Conservation (phyloP, 2,113 vertebrate species). For the Mormyrus iriodes region DNA sequence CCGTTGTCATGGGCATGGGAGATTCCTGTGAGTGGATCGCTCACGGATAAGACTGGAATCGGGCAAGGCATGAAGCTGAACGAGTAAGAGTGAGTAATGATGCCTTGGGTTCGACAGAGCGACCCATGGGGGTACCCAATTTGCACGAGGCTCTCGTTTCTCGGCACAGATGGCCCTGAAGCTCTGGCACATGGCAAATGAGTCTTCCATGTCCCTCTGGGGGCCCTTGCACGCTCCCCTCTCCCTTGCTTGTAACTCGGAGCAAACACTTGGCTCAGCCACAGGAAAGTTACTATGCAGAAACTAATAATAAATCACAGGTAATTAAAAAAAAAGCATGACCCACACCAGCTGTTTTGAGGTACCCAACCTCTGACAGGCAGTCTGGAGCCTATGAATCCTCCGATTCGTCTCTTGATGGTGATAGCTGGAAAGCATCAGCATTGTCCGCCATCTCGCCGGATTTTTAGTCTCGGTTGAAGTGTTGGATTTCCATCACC, state of each 20-base stretch:
- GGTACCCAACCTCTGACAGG: background rate
- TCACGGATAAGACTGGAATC: background rate
- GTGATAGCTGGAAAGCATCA: background rate
- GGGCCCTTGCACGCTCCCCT: background rate
- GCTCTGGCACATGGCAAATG: constrained; percentile 30
- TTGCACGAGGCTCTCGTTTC: background rate
- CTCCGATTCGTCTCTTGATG: background rate
- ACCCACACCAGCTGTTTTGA: background rate
- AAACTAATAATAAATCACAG: background rate
- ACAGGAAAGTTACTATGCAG: background rate
- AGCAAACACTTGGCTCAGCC: background rate
- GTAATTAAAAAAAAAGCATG: background rate
- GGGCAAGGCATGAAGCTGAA: background rate
- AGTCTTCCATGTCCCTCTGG: constrained; percentile 32
- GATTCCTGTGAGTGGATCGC: background rate
- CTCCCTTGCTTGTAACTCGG: background rate
- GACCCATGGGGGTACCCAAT: background rate
- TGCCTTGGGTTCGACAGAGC: background rate
- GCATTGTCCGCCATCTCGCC: background rate
- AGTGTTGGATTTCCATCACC: background rate
- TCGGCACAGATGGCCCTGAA: background rate
- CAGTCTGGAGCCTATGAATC: background rate
- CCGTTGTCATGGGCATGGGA: background rate
- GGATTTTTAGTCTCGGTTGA: background rate
- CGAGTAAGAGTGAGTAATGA: background rate